phyloP scores from a whole-genome alignment of 2,113 vertebrate genomes.

The Pseudopipra pipra region DNA sequence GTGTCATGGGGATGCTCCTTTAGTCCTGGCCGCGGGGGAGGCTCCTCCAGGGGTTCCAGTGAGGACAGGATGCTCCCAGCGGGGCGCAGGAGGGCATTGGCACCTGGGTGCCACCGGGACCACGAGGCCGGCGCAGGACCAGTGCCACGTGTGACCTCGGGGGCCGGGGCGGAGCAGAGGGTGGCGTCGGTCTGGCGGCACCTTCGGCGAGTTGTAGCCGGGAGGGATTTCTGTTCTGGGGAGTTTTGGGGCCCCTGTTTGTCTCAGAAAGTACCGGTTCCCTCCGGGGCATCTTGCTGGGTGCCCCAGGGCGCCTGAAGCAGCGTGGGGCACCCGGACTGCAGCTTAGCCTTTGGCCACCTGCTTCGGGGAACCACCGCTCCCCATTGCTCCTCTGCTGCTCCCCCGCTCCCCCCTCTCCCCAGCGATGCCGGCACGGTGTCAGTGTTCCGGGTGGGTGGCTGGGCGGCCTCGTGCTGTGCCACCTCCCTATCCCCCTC shows the following conservation, averaged over 20 bases:
- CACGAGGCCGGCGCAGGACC: neutral
- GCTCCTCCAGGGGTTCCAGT: neutral
- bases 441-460: neutral
- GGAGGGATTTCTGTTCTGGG: neutral
- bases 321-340: accelerated
- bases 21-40: neutral
- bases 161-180: neutral
- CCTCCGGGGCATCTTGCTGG: neutral
- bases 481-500: neutral
- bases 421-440: accelerated
- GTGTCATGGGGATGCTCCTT: neutral
- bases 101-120: neutral
- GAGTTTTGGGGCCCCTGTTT: neutral
- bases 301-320: neutral
- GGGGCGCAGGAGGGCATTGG: neutral
- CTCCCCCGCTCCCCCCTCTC: neutral
- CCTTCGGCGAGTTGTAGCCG: accelerated
- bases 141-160: neutral
- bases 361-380: accelerated
- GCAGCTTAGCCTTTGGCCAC: neutral
- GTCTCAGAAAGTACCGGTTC: neutral
- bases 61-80: neutral
- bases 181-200: neutral
- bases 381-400: neutral
- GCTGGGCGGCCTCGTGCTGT: neutral